These are phyloP conservation scores for Stictonetta naevosa DNA, from an alignment of 2,113 vertebrate species.

Conservation along the genomic window DNA sequence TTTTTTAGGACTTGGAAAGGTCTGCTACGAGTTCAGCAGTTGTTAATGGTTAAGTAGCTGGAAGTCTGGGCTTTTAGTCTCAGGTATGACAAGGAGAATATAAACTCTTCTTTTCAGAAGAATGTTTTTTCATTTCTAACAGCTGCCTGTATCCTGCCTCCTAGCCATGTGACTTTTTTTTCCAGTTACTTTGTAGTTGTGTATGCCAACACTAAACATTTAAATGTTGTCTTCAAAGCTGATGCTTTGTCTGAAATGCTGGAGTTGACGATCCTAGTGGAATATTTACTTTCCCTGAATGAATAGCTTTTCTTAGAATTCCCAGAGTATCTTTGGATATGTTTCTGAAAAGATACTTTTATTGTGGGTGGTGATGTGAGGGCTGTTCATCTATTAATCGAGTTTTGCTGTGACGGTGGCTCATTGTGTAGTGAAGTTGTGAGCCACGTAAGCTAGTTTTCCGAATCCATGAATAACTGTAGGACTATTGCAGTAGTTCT, in stretches of 20 bases:
- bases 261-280: not conserved
- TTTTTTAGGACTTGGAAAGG: not conserved
- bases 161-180: not conserved
- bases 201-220: not conserved
- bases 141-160: not conserved
- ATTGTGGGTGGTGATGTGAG: not conserved
- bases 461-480: not conserved
- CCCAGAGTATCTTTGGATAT: not conserved
- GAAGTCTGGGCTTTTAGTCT: not conserved
- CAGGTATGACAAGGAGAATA: not conserved
- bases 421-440: rapidly evolving
- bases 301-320: not conserved
- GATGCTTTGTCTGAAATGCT: not conserved
- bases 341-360: not conserved
- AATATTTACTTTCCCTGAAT: not conserved
- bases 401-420: not conserved
- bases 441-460: not conserved
- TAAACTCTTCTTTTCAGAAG: not conserved
- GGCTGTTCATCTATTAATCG: not conserved
- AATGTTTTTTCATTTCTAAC: not conserved
- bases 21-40: not conserved
- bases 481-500: not conserved
- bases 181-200: not conserved
- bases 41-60: not conserved
- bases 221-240: not conserved